Conservation (phyloP, 92 coral and sea anemone genomes). For the Phymanthus crucifer region DNA sequence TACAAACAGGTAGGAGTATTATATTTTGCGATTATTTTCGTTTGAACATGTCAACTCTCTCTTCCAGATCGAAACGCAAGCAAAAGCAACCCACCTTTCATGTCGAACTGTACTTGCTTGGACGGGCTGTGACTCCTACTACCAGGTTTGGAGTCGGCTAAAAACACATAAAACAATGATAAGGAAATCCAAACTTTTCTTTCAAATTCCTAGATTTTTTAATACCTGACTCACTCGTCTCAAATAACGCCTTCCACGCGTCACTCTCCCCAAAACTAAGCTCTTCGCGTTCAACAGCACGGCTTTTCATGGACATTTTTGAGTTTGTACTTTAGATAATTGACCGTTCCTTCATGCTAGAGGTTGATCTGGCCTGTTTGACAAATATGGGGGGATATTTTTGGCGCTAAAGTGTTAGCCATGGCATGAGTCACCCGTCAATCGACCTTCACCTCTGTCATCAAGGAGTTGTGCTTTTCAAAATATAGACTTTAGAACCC, state of each 20-base stretch:
- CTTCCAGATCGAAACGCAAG: neutral
- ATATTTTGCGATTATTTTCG: neutral
- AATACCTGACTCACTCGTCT: constrained; percentile 67
- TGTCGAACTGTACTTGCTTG: constrained; percentile 47
- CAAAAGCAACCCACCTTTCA: constrained; percentile 38
- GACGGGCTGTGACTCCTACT: constrained; percentile 37
- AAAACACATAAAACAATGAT: constrained; percentile 1
- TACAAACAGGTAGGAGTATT: neutral
- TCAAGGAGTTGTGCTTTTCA: constrained; percentile 39
- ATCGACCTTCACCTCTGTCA: constrained; percentile 16
- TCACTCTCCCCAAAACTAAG: constrained; percentile 36
- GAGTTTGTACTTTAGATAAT: neutral
- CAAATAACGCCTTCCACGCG: constrained; percentile 78
- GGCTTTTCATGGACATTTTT: constrained; percentile 23
- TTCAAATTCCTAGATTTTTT: neutral
- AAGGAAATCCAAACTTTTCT: constrained; percentile 1
- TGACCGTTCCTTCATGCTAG: neutral
- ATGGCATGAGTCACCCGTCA: constrained; percentile 21
- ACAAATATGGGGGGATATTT: constrained; percentile 2
- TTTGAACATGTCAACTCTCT: neutral
- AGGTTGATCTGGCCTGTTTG: constrained; percentile 5
- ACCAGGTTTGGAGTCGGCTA: constrained; percentile 1
- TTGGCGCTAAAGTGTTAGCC: constrained; percentile 10
- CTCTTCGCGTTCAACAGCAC: constrained; percentile 15
- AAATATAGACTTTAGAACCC: constrained; percentile 16